A percentile compares a stretch with the other conserved stretches of the same genome.
Evolutionary conservation across 2,113 vertebrate species (phyloP).

Genomic region (Pyxicephalus adspersus): DNA sequence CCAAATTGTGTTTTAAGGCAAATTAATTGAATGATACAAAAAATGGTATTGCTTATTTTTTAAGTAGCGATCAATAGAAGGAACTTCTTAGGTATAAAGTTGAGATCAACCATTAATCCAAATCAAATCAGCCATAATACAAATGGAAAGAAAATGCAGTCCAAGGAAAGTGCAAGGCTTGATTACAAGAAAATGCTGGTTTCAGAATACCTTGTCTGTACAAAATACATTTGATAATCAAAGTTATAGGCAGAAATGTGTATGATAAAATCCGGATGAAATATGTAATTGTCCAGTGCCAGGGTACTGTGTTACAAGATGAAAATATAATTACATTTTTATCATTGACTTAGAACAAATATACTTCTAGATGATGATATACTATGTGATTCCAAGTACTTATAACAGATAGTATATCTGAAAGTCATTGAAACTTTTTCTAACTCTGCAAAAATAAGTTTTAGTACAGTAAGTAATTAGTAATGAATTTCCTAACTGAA

Average conservation of each 20-base stretch:
- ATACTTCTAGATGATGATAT: neutral
- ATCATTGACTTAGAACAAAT: neutral
- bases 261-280: neutral
- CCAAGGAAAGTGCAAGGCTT: neutral
- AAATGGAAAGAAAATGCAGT: conserved; percentile 36
- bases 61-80: conserved; percentile 23
- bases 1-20: conserved; percentile 22
- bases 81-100: conserved; percentile 24
- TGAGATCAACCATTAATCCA: conserved; percentile 16
- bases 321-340: neutral
- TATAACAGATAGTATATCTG: neutral
- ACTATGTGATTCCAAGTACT: neutral
- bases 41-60: conserved; percentile 16
- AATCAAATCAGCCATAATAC: conserved; percentile 35
- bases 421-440: neutral
- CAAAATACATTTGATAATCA: neutral
- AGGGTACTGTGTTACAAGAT: neutral
- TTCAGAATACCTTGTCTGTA: neutral
- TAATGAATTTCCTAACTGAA: too few relatives aligned
- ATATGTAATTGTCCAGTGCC: neutral
- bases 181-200: conserved; percentile 10
- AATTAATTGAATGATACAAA: conserved; percentile 3
- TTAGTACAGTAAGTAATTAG: neutral
- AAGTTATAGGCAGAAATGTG: neutral
- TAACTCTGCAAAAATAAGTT: neutral